Base-by-base conservation (phyloP, 2,888 invertebrate genomes). In the Spicauda simplicius region DNA sequence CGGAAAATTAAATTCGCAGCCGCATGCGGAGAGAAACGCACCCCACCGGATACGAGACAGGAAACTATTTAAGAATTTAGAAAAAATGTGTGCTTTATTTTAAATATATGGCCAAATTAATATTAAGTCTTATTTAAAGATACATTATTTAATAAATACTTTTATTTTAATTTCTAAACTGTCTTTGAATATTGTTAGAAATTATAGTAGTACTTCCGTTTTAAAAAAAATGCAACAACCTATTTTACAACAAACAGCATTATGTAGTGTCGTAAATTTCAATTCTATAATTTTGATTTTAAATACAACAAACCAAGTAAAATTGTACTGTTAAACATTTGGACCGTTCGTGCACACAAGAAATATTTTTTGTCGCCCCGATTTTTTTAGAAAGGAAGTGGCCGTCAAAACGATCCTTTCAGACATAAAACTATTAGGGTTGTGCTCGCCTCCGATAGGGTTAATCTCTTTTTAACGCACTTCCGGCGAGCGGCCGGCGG, bases 391-490 rank as follows among this genome's bases (percentile, higher is more conserved):
- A 41, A 41, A 41, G 41, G 41, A 41, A 41, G 41, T 41, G 14
- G 14, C 41, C 10, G 41, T 41, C 41, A 41, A 41, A 14, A 14
- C 14, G 14, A 14, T 14, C 41, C 41, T 41, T 41, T 41, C 14
- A 41, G 1, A 41, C 41, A 41, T 41, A 41, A 41, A 41, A 41
- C 41, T 41, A 41, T 41, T 12, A 14, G 5, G 41, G 41, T 14
- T 14, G 41, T 41, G 41, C 14, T 12, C 41, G 53, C 55, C 55
- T 14, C 55, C 18, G 30, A 55, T 55, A 55, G 55, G 55, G 30
- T 55, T 55, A 30, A 55, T 41, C 41, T 30, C 55, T 25, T 25
- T 55, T 30, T 30, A 55, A 55, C 55, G 14, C 55, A 55, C 55
- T 30, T 55, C 55, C 55, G 55, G 55, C 8, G 18, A 16, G 19